Base-by-base conservation (phyloP, 2,888 invertebrate species). In the Tryphoninae sp. region DNA sequence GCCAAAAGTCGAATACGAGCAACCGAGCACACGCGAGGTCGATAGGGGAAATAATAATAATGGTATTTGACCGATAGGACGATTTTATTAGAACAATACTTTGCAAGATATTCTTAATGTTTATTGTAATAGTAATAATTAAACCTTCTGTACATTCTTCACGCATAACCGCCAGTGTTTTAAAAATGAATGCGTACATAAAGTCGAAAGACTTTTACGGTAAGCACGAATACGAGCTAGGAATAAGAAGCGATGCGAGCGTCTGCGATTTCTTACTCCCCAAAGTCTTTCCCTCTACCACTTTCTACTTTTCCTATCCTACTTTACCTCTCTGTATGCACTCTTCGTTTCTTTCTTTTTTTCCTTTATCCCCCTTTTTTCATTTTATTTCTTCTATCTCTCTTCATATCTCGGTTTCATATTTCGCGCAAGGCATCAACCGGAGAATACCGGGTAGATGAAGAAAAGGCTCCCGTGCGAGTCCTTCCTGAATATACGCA, bases 171-270 rank as follows among this genome's bases (percentile, higher is more conserved):
- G 45, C 45, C 33, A 45, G 13, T 13, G 45, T 13, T 45, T 1
- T 13, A 45, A 45, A 45, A 45, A 45, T 45, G 13, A 13, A 45
- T 3, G 7, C 3, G 51, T 51, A 51, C 16, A 51, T n/a, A 55
- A 61, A 23, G 3, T 42, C 42, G n/a, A 65, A 6, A 7, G 65
- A 67, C 23, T 49, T 67, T 51, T 51, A 51, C 22, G 23, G n/a
- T 13, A 49, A 55, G 33, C 19, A 13, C 13, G 62, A 55, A 64
- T 53, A 13, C 22, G 64, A 9, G 23, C n/a, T 42, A 65, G 58
- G 78, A 53, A 51, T 65, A 53, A 51, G 72, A 72, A 78, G 72
- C 78, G 72, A 78, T 78, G 67, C 72, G 45, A 61, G 59, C 58
- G 59, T 33, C 65, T 23, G 65, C 64, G 67, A 67, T 78, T 51